Conservation (phyloP, 1,140 invertebrate genomes). For the Propsilocerus akamusi region DNA sequence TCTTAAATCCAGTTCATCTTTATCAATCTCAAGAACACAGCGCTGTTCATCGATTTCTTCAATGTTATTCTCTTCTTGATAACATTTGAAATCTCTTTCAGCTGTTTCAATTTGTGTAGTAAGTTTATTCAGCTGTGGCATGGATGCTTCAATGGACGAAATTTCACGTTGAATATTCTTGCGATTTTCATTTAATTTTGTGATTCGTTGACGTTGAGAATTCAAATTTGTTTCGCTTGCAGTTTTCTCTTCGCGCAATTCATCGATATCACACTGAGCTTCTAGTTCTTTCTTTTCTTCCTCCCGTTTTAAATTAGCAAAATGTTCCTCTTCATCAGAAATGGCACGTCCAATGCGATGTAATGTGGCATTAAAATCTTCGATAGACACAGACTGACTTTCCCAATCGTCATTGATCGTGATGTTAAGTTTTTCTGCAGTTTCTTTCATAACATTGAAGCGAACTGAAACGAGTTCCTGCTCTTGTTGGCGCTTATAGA, state of each 20-base stretch:
- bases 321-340: slow-evolving; percentile 14
- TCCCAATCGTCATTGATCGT: slow-evolving; percentile 8
- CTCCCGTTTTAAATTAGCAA: slow-evolving; percentile 12
- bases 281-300: slow-evolving; percentile 21
- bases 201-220: slow-evolving; percentile 21
- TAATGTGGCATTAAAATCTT: slow-evolving; percentile 8
- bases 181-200: slow-evolving; percentile 11
- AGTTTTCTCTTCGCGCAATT: slow-evolving; percentile 22
- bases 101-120: slow-evolving; percentile 13
- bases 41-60: slow-evolving; percentile 25
- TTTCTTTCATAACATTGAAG: slow-evolving; percentile 13
- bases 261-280: slow-evolving; percentile 27
- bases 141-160: slow-evolving; percentile 13
- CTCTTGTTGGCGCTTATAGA: slow-evolving; percentile 22
- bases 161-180: slow-evolving; percentile 12
- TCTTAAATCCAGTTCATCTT: slow-evolving; percentile 17
- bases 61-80: slow-evolving; percentile 19
- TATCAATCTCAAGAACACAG: slow-evolving; percentile 14
- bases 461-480: slow-evolving; percentile 15
- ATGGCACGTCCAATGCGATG: slow-evolving; percentile 14
- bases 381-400: neutral
- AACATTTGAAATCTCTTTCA: slow-evolving; percentile 12
- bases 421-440: slow-evolving; percentile 14
- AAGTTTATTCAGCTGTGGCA: slow-evolving; percentile 14
- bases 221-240: slow-evolving; percentile 22